These are phyloP conservation scores for Dugesia japonica DNA, from an alignment of 2,888 invertebrate species.

Conservation along the genomic window DNA sequence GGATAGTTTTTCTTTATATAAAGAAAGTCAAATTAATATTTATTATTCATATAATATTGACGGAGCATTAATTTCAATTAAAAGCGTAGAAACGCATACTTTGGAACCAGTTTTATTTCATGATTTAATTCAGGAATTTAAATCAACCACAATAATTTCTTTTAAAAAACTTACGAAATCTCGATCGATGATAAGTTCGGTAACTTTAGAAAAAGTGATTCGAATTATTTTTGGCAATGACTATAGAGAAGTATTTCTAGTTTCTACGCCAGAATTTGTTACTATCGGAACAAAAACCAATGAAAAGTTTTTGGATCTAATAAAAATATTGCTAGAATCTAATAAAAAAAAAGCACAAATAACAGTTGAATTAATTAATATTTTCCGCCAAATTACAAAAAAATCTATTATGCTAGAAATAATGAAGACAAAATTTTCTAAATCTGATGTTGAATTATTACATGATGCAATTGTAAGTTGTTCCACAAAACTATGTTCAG, in stretches of 20 bases:
- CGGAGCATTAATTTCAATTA: background rate
- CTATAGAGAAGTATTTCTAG: background rate
- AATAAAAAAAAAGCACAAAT: background rate
- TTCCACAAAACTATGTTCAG: background rate
- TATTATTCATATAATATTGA: background rate
- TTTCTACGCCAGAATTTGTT: background rate
- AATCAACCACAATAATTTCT: background rate
- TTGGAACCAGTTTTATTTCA: background rate
- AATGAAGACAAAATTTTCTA: background rate
- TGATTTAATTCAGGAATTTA: background rate
- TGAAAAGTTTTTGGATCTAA: background rate
- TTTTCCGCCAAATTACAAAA: background rate
- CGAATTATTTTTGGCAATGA: background rate
- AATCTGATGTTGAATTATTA: background rate
- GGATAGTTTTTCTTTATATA: background rate
- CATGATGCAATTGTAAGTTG: background rate
- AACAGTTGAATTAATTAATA: background rate
- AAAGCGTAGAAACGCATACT: background rate
- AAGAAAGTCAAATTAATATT: background rate
- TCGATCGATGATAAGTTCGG: background rate
- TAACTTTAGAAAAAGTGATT: background rate
- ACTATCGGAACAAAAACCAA: background rate
- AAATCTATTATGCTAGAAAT: background rate
- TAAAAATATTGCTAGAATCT: background rate
- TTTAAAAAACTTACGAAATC: background rate